These are phyloP conservation scores for Ibycter americanus DNA, from an alignment of 2,797 vertebrate species.

Conservation along the genomic window DNA sequence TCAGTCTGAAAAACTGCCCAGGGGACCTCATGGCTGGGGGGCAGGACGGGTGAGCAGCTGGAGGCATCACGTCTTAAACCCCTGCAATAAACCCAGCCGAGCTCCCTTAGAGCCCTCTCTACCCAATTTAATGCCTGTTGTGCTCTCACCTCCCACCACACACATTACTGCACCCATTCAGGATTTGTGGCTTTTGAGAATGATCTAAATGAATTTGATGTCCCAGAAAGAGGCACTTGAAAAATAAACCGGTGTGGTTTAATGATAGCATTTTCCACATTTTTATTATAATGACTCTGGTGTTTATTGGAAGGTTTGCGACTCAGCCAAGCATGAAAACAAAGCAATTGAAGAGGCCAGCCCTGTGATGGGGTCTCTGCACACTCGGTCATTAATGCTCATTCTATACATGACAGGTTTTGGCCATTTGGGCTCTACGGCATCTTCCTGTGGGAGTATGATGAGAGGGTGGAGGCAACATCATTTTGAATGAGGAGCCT, in stretches of 20 bases:
- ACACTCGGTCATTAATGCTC: neutral
- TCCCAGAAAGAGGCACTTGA: constrained; percentile 67
- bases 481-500: neutral
- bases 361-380: neutral
- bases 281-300: constrained; percentile 55
- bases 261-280: constrained; percentile 53
- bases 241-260: constrained; percentile 39
- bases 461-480: neutral
- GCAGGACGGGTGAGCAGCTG: neutral
- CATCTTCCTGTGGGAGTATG: neutral
- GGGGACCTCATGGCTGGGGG: neutral
- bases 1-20: neutral
- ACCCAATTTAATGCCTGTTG: neutral
- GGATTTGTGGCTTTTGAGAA: constrained; percentile 59
- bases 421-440: neutral
- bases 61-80: neutral
- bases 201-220: constrained; percentile 64
- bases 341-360: constrained; percentile 28
- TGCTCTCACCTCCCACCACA: constrained; percentile 58
- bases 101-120: neutral
- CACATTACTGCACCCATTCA: constrained; percentile 36
- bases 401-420: neutral
- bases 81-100: neutral
- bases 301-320: constrained; percentile 58
- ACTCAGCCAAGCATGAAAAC: constrained; percentile 42